Evolutionary conservation across 2,888 invertebrate genomes (phyloP).

Genomic region (Diarsia mendica): DNA sequence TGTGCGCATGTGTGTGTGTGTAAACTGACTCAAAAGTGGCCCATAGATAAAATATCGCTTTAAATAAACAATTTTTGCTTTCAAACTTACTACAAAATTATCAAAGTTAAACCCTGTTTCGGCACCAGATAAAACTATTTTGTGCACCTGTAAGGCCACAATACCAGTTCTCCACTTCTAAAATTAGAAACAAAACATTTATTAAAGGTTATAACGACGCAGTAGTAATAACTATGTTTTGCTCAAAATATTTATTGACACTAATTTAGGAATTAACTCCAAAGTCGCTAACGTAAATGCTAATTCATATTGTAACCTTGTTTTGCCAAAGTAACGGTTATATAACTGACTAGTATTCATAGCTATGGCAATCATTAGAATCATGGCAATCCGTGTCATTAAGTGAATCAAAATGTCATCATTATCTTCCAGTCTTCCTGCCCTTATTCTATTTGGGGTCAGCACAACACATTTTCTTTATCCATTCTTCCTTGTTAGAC

Average conservation of each 20-base stretch:
- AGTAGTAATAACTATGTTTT: not conserved
- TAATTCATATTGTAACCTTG: not conserved
- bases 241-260: slow-evolving; percentile 12
- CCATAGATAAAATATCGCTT: too few species aligned
- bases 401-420: not conserved
- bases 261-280: not conserved
- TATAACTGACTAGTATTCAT: not conserved
- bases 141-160: not conserved
- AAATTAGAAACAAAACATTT: slow-evolving; percentile 9
- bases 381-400: not conserved
- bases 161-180: slow-evolving; percentile 7
- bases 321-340: not conserved
- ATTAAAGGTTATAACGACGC: not conserved
- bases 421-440: too few species aligned
- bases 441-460: too few species aligned
- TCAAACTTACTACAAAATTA: not conserved
- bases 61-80: too few species aligned
- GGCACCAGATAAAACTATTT: not conserved
- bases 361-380: not conserved
- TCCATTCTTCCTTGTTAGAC: too few species aligned
- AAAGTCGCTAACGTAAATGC: slow-evolving; percentile 9
- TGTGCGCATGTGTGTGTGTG: not conserved
- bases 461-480: too few species aligned
- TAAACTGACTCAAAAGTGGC: not conserved
- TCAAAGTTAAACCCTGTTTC: not conserved